Base-by-base conservation (phyloP, 2,797 vertebrate genomes). In the Semaprochilodus insignis region DNA sequence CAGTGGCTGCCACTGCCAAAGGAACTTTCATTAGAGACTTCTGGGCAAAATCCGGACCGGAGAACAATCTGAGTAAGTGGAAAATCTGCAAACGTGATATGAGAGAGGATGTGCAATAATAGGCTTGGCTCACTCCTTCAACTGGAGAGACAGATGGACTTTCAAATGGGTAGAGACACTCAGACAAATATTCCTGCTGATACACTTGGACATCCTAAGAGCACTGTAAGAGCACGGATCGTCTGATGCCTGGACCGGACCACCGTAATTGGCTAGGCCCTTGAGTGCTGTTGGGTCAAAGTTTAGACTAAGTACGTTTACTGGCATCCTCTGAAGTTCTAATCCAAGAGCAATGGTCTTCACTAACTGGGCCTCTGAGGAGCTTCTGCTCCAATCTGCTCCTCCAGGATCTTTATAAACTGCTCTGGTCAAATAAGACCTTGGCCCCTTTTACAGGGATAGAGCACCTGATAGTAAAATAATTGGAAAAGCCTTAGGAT, bases 381-480 rank as follows among this genome's bases (percentile, higher is more conserved):
- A 85, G 34, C 13, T 71, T 65, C 62, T 77, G 66, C 63, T 82
- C 8, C 36, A 72, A 73, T 81, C 67, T n/a, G 69, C 79, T 70
- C 63, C 40, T 81, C 25, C 74, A 76, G 75, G 52, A 81, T 77
- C 60, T 85, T 83, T 57, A 85, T 83, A 86, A 85, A 86, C 77
- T 81, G 54, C 66, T 80, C 73, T 71, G 59, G 75, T 80, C 72
- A 78, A 87, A 65, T 27, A 67, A 71, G 71, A 67, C 70, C 54
- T 76, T 44, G 71, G 82, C 78, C 55, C 17, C 71, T 78, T 81
- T 81, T 67, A 74, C 76, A 81, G 77, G 60, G 80, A 84, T 71
- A 57, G 81, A 88, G 74, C 78, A 88, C 88, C 84, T 90, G 83
- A 85, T 83, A 81, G 81, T 83, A 86, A 86, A 85, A 77, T 77